phyloP scores from a whole-genome alignment of 1,140 invertebrate species.

The Ips typographus region DNA sequence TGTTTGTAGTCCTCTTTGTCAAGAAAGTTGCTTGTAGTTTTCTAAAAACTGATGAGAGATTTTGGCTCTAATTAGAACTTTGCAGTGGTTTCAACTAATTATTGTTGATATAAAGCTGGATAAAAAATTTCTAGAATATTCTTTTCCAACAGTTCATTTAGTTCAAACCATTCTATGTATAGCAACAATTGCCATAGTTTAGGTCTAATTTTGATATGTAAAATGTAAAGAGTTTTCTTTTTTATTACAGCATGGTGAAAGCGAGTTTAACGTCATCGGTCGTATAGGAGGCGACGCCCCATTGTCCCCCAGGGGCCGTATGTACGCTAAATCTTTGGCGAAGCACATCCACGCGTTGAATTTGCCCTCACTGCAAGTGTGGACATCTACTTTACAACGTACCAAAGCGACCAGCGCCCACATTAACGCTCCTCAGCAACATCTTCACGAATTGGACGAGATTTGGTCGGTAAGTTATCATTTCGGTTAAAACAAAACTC shows the following conservation, averaged over 20 bases:
- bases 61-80: too few relatives aligned
- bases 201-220: not conserved
- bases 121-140: too few relatives aligned
- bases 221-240: conserved; percentile 21
- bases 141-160: too few relatives aligned
- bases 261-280: conserved; percentile 87
- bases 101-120: too few relatives aligned
- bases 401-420: conserved; percentile 84
- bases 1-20: too few relatives aligned
- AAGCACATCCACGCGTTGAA: conserved; percentile 72
- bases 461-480: conserved; percentile 74
- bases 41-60: too few relatives aligned
- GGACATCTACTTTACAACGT: conserved; percentile 83
- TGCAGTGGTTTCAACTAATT: too few relatives aligned
- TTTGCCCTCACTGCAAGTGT: conserved; percentile 72
- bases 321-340: conserved; percentile 77
- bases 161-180: too few relatives aligned
- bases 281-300: conserved; percentile 87
- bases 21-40: too few relatives aligned
- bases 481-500: too few relatives aligned
- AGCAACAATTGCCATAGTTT: not conserved
- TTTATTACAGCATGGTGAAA: conserved; percentile 81
- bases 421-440: conserved; percentile 78
- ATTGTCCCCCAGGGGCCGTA: conserved; percentile 74
- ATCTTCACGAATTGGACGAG: conserved; percentile 82